Percentiles rank a stretch among this genome's conserved stretches.
Evolutionary conservation across 2,113 vertebrate genomes (phyloP).

Genomic region (Australoheros scitulus): DNA sequence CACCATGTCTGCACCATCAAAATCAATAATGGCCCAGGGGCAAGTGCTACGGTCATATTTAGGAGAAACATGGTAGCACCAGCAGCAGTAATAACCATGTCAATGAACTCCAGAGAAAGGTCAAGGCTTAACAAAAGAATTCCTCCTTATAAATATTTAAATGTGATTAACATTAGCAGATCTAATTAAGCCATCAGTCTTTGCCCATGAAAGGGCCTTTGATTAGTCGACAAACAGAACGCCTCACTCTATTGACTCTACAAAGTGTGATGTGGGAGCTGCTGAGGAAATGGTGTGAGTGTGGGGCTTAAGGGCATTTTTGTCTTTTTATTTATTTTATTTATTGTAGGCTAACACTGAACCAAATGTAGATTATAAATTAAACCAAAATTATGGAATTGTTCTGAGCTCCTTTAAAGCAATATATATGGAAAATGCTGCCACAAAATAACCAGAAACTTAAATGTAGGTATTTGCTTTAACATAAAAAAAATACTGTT

Average conservation of each 20-base stretch:
- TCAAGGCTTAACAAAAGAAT: conserved; percentile 82
- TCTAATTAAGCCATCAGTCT: conserved; percentile 78
- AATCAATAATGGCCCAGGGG: conserved; percentile 76
- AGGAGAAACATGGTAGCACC: conserved; percentile 64
- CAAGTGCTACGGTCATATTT: conserved; percentile 30
- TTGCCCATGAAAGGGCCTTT: conserved; percentile 57
- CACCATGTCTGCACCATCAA: conserved; percentile 63
- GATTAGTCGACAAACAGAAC: conserved; percentile 69
- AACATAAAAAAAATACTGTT: not conserved
- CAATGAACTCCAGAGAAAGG: conserved; percentile 80
- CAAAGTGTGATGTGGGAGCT: conserved; percentile 21
- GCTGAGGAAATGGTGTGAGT: not conserved
- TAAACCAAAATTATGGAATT: not conserved
- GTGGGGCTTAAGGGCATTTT: not conserved
- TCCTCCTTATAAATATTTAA: conserved; percentile 82
- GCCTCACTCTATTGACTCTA: conserved; percentile 45
- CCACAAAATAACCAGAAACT: not conserved
- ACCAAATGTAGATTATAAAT: not conserved
- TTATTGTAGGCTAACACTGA: not conserved
- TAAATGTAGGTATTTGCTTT: not conserved
- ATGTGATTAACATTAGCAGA: conserved; percentile 77
- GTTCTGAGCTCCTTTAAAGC: not conserved
- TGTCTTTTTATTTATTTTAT: not conserved
- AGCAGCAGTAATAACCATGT: conserved; percentile 63
- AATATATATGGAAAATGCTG: not conserved